These are phyloP conservation scores for Epirrhoe alternata DNA, from an alignment of 2,888 invertebrate genomes.

Conservation along the genomic window DNA sequence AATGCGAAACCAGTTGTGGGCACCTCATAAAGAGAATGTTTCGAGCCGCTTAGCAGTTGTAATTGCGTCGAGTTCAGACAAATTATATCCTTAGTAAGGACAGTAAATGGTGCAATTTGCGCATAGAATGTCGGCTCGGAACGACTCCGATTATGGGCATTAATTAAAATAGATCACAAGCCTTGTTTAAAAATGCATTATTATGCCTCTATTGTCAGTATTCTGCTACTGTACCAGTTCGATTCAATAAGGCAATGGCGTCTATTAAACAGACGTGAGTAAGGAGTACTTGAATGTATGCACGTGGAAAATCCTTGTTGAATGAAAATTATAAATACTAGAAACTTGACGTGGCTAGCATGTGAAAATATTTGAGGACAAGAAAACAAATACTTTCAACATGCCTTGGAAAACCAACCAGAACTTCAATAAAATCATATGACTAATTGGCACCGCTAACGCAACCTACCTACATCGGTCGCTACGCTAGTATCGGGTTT, in stretches of 20 bases:
- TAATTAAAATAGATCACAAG: constrained; percentile 61
- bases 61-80: constrained; percentile 57
- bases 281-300: constrained; percentile 51
- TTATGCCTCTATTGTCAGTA: constrained; percentile 50
- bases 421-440: constrained; percentile 52
- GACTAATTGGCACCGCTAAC: constrained; percentile 51
- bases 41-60: constrained; percentile 53
- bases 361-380: constrained; percentile 52
- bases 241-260: constrained; percentile 53
- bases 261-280: constrained; percentile 61
- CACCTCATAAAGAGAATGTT: constrained; percentile 58
- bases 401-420: constrained; percentile 52
- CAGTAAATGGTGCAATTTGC: constrained; percentile 59
- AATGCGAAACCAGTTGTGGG: constrained; percentile 55
- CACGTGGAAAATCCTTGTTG: constrained; percentile 68
- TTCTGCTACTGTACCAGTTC: constrained; percentile 53
- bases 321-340: constrained; percentile 72
- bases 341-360: constrained; percentile 59
- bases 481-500: neutral
- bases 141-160: constrained; percentile 56
- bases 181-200: constrained; percentile 50
- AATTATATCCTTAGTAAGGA: constrained; percentile 60
- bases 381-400: constrained; percentile 54
- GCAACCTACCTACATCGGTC: constrained; percentile 15
- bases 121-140: constrained; percentile 48